A percentile compares a stretch with the other conserved stretches of the same genome.
phyloP scores from a whole-genome alignment of 2,797 vertebrate genomes.

The Danio choprae region DNA sequence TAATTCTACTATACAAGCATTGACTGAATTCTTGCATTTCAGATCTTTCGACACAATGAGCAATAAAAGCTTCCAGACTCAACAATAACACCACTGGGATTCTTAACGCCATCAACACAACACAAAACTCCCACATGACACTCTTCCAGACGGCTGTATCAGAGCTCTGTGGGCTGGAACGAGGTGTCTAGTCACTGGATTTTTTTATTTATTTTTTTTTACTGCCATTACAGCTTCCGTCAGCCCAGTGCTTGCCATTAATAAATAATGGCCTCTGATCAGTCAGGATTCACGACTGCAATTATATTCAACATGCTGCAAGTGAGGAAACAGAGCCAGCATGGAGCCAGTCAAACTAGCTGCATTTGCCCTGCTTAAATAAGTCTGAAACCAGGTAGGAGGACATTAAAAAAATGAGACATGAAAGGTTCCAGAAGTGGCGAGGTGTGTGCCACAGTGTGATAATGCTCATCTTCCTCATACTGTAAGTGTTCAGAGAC shows the following conservation, averaged over 20 bases:
- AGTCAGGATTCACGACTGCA: conserved; percentile 69
- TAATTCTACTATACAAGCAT: too few species aligned
- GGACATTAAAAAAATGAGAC: conserved; percentile 49
- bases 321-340: conserved; percentile 57
- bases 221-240: conserved; percentile 55
- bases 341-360: conserved; percentile 64
- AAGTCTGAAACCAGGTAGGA: conserved; percentile 58
- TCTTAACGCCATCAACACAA: conserved; percentile 24
- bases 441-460: conserved; percentile 47
- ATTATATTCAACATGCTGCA: conserved; percentile 63
- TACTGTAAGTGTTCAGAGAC: conserved; percentile 36
- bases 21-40: background rate
- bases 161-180: conserved; percentile 40
- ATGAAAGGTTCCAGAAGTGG: conserved; percentile 59
- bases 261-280: conserved; percentile 71
- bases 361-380: conserved; percentile 39
- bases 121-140: conserved; percentile 37
- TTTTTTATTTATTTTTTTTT: background rate
- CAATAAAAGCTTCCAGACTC: conserved; percentile 26
- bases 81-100: conserved; percentile 43
- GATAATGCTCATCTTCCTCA: conserved; percentile 63
- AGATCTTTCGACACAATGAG: background rate
- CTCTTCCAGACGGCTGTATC: conserved; percentile 11
- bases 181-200: conserved; percentile 25
- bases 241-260: conserved; percentile 66